phyloP scores from a whole-genome alignment of 1,140 invertebrate genomes.

The Polypedilum vanderplanki region DNA sequence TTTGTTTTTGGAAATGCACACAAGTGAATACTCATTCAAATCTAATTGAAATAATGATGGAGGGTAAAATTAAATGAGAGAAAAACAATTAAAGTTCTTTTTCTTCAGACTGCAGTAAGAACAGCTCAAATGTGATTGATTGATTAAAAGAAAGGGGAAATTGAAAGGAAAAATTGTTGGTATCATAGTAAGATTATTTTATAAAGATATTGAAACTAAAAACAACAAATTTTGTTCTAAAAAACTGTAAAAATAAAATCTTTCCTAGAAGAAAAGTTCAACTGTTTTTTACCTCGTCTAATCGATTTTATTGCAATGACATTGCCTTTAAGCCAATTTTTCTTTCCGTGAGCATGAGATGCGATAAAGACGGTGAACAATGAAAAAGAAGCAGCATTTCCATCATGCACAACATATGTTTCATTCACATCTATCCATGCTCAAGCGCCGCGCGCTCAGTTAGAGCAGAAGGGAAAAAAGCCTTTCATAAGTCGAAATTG shows the following conservation, averaged over 20 bases:
- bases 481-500: conserved; percentile 29
- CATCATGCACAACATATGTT: conserved; percentile 23
- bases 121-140: conserved; percentile 8
- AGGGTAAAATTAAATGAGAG: neutral
- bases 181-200: too few relatives aligned
- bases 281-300: too few relatives aligned
- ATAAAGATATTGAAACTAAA: too few relatives aligned
- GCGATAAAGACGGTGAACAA: too few relatives aligned
- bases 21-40: neutral
- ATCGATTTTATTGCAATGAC: conserved; percentile 12
- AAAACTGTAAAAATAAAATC: too few relatives aligned
- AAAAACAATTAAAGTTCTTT: conserved; percentile 28
- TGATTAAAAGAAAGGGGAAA: neutral
- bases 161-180: too few relatives aligned
- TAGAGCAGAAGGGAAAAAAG: neutral
- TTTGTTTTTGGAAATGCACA: neutral
- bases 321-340: neutral
- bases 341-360: too few relatives aligned
- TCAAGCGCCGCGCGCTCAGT: neutral
- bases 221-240: too few relatives aligned
- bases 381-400: neutral
- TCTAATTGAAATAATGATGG: neutral
- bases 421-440: conserved; percentile 15
- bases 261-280: too few relatives aligned
- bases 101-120: neutral